Evolutionary conservation across 2,797 vertebrate genomes (phyloP).

Genomic region (Urocyon cinereoargenteus): DNA sequence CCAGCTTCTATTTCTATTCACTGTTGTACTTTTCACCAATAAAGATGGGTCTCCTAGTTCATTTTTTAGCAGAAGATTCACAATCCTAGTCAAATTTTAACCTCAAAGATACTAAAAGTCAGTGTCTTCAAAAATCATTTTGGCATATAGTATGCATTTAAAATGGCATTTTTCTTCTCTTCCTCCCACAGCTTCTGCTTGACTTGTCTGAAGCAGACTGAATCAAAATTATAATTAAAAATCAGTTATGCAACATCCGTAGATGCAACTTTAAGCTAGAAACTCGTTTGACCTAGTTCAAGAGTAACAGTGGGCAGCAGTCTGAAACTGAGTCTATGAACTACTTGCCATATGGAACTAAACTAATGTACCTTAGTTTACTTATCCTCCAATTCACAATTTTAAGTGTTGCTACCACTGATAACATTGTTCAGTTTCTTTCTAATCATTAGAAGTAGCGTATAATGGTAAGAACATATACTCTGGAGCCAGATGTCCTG

Average conservation of each 20-base stretch:
- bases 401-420: background rate
- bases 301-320: background rate
- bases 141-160: background rate
- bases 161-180: background rate
- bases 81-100: background rate
- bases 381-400: background rate
- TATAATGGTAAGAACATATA: background rate
- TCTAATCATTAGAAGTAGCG: background rate
- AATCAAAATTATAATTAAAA: background rate
- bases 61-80: background rate
- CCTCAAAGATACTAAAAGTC: background rate
- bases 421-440: background rate
- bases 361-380: background rate
- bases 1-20: background rate
- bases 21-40: no score
- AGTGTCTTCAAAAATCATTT: background rate
- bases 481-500: background rate
- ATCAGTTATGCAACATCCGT: background rate
- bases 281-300: conserved; percentile 20
- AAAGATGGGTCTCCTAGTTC: background rate
- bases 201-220: conserved; percentile 4
- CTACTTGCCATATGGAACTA: background rate
- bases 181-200: background rate
- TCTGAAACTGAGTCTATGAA: background rate
- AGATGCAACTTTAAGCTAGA: background rate